Base-by-base conservation (phyloP, 2,113 vertebrate genomes). In the Pyxicephalus adspersus region DNA sequence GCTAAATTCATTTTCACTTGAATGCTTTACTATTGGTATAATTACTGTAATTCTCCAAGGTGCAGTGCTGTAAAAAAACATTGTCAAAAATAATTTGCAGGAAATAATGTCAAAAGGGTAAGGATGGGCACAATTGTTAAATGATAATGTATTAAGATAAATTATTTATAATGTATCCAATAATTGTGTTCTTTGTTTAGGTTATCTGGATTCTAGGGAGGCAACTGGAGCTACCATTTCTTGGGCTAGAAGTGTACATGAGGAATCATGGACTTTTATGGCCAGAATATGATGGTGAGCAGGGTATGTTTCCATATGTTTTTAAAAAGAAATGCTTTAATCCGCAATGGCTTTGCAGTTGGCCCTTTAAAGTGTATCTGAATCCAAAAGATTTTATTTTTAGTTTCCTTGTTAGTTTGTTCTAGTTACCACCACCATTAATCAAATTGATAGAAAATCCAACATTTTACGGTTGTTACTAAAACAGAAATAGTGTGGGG, bases 81-180 rank as follows among this genome's bases (percentile, higher is more conserved):
- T 65, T 63, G 45, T 77, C 19, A 23, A 65, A 54, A 57, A 77
- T 55, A 66, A 77, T 55, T 66, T 64, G 66, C 26, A 77, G 55
- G 22, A 58, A 73, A 15, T 55, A 51, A 55, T 58, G 57, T n/a
- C 51, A 31, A 31, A 78, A 57, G 28, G 67, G 64, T 9, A 55
- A 7, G 57, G 22, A 66, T 67, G 31, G 15, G 16, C 25, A 64
- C 38, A n/a, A 66, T 55, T 52, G 51, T 78, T 57, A 57, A 78
- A 34, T 77, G 45, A 77, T 77, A 54, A 65, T 67, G 64, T 57
- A 67, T 57, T 54, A 5, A 66, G 34, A 55, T 66, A 78, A 78
- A 67, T 65, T 67, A 65, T 31, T 28, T 23, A 78, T 67, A n/a
- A n/a, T n/a, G n/a, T 78, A 78, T 64, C n/a, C n/a, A 15, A n/a